Conservation (phyloP, 1,140 invertebrate species). For the Sycobia sp. region DNA sequence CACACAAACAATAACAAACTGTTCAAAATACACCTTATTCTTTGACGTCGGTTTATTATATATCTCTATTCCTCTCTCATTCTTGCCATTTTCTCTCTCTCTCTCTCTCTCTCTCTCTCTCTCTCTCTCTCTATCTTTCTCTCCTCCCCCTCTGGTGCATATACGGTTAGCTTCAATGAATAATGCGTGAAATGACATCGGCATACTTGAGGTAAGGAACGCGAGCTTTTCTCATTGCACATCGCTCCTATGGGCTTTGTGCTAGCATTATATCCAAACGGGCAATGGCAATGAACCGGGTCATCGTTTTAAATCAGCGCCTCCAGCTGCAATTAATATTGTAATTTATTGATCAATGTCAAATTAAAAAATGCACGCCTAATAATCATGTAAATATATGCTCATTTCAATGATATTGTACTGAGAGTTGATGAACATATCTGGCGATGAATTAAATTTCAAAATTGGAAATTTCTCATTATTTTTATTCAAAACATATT, state of each 20-base stretch:
- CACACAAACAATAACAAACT: too few relatives aligned
- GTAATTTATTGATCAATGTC: background rate
- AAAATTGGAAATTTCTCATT: too few relatives aligned
- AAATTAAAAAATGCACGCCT: background rate
- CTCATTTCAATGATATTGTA: too few relatives aligned
- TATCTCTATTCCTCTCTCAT: too few relatives aligned
- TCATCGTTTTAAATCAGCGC: background rate
- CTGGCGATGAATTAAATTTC: too few relatives aligned
- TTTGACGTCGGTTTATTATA: too few relatives aligned
- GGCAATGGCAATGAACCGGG: slow-evolving; percentile 26
- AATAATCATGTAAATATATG: background rate
- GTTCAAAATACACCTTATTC: too few relatives aligned
- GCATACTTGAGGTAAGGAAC: slow-evolving; percentile 7
- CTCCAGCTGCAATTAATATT: slow-evolving; percentile 2
- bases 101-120: background rate
- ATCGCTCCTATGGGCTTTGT: background rate
- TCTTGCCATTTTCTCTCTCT: background rate
- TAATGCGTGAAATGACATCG: slow-evolving; percentile 9
- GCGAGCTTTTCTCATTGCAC: background rate
- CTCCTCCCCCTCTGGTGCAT: too few relatives aligned
- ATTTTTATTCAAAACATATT: too few relatives aligned
- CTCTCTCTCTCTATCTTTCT: background rate
- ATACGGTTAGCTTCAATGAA: background rate
- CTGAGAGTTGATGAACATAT: too few relatives aligned
- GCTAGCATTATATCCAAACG: background rate